Evolutionary conservation across 2,888 invertebrate species (phyloP).

Genomic region (Noctua janthina): DNA sequence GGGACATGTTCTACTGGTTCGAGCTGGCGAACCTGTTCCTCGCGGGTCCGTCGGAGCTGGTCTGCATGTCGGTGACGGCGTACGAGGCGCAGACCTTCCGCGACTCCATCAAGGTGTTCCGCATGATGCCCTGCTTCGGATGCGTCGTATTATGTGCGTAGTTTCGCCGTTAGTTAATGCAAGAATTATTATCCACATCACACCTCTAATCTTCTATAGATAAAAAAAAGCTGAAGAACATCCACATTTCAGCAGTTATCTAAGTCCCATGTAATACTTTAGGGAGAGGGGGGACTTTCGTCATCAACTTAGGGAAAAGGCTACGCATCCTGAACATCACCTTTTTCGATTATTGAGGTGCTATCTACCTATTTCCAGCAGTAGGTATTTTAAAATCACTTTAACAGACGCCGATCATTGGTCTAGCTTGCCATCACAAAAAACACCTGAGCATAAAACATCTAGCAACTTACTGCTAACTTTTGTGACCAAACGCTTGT

Average conservation of each 20-base stretch:
- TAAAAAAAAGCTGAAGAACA: background rate
- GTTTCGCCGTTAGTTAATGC: background rate
- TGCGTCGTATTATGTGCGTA: slow-evolving; percentile 67
- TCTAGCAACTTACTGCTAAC: background rate
- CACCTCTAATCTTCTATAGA: background rate
- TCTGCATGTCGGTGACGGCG: slow-evolving; percentile 60
- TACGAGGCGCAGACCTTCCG: slow-evolving; percentile 64
- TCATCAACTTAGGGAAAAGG: background rate
- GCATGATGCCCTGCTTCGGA: slow-evolving; percentile 74
- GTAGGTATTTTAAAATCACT: background rate
- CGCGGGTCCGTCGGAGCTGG: slow-evolving; percentile 58
- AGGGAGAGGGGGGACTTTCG: background rate
- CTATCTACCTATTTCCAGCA: background rate
- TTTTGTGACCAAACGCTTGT: background rate
- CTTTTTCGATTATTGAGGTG: background rate
- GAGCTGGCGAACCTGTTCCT: slow-evolving; percentile 64
- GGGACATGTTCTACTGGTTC: slow-evolving; percentile 72
- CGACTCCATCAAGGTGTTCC: slow-evolving; percentile 68
- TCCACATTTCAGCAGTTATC: background rate
- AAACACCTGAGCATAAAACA: background rate
- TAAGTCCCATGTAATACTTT: background rate
- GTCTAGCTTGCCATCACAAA: background rate
- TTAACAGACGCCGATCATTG: background rate
- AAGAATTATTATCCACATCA: background rate
- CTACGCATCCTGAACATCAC: background rate